Percentiles rank a stretch among this genome's conserved stretches.
Conservation (phyloP, 2,888 invertebrate species). For the Masnerella sp. region DNA sequence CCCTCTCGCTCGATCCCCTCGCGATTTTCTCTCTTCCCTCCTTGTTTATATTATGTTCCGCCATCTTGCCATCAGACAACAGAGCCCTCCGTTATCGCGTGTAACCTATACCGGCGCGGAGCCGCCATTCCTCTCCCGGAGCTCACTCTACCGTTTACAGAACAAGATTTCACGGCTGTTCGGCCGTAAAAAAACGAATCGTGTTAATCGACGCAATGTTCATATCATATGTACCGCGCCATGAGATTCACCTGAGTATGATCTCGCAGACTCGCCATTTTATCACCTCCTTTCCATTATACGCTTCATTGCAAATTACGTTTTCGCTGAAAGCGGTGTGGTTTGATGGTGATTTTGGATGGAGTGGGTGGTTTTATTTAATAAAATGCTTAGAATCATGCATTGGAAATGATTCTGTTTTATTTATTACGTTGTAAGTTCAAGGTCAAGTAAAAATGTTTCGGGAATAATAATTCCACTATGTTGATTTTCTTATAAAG, state of each 20-base stretch:
- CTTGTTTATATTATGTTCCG: conserved; percentile 59
- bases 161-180: conserved; percentile 67
- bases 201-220: conserved; percentile 44
- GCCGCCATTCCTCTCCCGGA: conserved; percentile 59
- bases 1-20: conserved; percentile 35
- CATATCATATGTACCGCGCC: conserved; percentile 39
- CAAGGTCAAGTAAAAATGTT: too few relatives aligned
- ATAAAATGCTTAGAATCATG: too few relatives aligned
- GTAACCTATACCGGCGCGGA: conserved; percentile 57
- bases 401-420: too few relatives aligned
- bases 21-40: conserved; percentile 27
- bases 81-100: conserved; percentile 74
- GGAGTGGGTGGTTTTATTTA: too few relatives aligned
- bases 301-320: too few relatives aligned
- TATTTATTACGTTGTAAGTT: too few relatives aligned
- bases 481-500: too few relatives aligned
- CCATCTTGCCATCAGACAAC: conserved; percentile 78
- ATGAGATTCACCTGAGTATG: conserved; percentile 34
- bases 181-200: conserved; percentile 20
- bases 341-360: conserved; percentile 9
- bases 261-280: conserved; percentile 22
- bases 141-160: conserved; percentile 61
- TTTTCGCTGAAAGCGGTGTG: too few relatives aligned
- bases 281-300: conserved; percentile 3
- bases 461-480: too few relatives aligned